Conservation (phyloP, 2,888 invertebrate genomes). For the Tetramorium bicarinatum region DNA sequence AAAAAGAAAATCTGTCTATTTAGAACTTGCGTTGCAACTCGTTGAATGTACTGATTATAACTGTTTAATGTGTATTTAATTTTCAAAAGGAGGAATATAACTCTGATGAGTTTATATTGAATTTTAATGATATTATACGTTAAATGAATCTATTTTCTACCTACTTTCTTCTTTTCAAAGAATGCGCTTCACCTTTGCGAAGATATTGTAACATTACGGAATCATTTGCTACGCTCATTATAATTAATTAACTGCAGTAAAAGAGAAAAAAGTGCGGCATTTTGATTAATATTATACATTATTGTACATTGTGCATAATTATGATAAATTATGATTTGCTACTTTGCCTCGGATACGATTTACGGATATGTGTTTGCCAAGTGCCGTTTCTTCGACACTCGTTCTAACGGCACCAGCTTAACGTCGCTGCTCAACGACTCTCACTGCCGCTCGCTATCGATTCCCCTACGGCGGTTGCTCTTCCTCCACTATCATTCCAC, state of each 20-base stretch:
- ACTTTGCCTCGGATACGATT: neutral
- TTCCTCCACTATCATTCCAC: neutral
- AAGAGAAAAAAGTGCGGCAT: neutral
- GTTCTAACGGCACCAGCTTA: neutral
- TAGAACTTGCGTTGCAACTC: neutral
- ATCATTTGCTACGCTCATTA: slow-evolving; percentile 14
- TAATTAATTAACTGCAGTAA: slow-evolving; percentile 18
- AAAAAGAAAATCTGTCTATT: neutral
- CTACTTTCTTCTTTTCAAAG: slow-evolving; percentile 27
- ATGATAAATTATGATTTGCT: neutral
- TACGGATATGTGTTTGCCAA: neutral
- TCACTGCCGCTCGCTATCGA: slow-evolving; percentile 19
- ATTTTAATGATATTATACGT: neutral
- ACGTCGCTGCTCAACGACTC: slow-evolving; percentile 5
- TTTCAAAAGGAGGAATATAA: neutral
- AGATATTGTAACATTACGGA: neutral
- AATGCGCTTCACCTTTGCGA: neutral
- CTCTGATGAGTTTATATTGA: neutral
- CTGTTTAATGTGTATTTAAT: neutral
- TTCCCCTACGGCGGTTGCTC: neutral
- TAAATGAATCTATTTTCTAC: neutral
- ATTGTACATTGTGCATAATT: slow-evolving; percentile 2
- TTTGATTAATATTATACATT: slow-evolving; percentile 1
- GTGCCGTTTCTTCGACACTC: neutral
- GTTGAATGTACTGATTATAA: neutral